Conservation (phyloP, 2,797 vertebrate genomes). For the Somateria mollissima region DNA sequence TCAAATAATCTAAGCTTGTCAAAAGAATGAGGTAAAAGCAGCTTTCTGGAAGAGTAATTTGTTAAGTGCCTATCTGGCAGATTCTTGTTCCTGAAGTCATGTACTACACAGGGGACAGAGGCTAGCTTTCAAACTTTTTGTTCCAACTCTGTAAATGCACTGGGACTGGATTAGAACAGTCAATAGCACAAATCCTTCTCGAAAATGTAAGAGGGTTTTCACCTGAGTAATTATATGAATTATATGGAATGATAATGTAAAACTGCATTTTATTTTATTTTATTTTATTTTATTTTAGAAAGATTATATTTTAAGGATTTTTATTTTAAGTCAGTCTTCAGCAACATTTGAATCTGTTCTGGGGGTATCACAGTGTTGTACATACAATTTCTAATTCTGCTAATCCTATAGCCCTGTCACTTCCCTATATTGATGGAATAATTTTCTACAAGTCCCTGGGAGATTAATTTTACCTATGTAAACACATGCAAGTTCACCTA, state of each 20-base stretch:
- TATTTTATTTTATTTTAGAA: not conserved
- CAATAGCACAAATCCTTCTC: not conserved
- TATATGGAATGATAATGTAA: not conserved
- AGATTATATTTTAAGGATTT: not conserved
- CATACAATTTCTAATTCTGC: not conserved
- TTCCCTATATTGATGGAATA: not conserved
- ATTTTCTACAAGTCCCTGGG: not conserved
- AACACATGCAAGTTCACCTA: not conserved
- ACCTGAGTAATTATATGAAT: not conserved
- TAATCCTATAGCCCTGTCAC: not conserved
- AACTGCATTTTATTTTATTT: not conserved
- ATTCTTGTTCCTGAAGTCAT: slow-evolving; percentile 12
- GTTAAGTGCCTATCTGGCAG: slow-evolving; percentile 13
- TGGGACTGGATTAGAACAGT: not conserved
- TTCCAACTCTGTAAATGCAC: not conserved
- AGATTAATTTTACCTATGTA: not conserved
- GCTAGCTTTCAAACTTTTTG: not conserved
- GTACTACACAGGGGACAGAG: not conserved
- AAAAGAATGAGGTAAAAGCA: slow-evolving; percentile 14
- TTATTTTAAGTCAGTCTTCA: not conserved
- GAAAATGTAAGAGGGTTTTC: not conserved
- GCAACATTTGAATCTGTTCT: not conserved
- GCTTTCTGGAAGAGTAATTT: slow-evolving; percentile 42
- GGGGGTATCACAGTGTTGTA: not conserved
- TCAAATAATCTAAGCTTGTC: slow-evolving; percentile 26